Base-by-base conservation (phyloP, 1,140 invertebrate species). In the Bombus waltoni region DNA sequence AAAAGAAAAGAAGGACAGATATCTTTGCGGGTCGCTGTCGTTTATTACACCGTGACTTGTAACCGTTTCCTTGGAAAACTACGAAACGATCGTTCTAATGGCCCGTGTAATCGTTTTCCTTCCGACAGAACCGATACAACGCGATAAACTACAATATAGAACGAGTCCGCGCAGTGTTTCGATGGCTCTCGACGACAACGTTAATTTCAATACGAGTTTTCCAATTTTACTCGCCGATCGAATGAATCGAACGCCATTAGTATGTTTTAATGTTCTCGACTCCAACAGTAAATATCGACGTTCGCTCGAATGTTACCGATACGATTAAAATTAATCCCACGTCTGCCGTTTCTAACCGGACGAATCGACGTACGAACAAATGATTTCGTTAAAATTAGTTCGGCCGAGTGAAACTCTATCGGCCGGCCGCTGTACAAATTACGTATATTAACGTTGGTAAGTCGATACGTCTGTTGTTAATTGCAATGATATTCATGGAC, bases 291-390 rank as follows among this genome's bases (percentile, higher is more conserved):
- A 75, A 68, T 75, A 81, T 74, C 35, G 44, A 42, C n/a, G 44
- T 57, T 35, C 32, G 18, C 10, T 25, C 66, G 35, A 25, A 38
- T 32, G 79, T 53, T 66, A 72, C 35, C 15, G 38, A 22, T 40
- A 28, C 78, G 74, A 74, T 85, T 85, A 80, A 77, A 47, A 71
- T 81, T 81, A 81, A 74, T 85, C 84, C 35, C 32, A 25, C 40
- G 28, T 38, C 28, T 15, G 32, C 80, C 32, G 44, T 73, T 73
- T 74, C 78, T 18, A 32, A 35, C 38, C 22, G 22, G 38, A 80
- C 32, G 42, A 18, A 13, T 71, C 32, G 76, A 74, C 22, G 44
- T 42, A 68, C 65, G 42, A 38, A 38, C 44, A 47, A 80, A 70
- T 53, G 22, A 47, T 47, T 38, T 28, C n/a, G 40, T 80, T 80